Evolutionary conservation across 2,113 vertebrate species (phyloP).

Genomic region (Brachypteracias leptosomus): DNA sequence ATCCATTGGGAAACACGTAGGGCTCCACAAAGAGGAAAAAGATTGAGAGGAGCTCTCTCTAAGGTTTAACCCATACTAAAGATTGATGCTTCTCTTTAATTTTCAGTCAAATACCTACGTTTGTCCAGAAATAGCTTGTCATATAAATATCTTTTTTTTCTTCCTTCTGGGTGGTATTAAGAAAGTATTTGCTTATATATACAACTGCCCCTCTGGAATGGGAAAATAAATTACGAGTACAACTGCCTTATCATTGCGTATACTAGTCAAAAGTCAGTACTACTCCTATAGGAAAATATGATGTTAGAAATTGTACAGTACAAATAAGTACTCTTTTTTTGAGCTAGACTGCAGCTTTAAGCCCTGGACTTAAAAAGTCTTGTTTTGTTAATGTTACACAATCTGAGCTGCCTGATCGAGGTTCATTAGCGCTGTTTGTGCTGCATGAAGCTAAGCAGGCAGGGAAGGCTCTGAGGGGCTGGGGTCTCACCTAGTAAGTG

Average conservation of each 20-base stretch:
- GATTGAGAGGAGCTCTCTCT: not conserved
- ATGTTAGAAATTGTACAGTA: not conserved
- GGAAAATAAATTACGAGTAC: not conserved
- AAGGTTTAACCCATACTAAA: not conserved
- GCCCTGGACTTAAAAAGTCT: not conserved
- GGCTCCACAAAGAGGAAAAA: not conserved
- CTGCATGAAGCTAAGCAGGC: not conserved
- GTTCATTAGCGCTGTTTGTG: not conserved
- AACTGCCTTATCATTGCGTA: not conserved
- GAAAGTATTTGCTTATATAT: not conserved
- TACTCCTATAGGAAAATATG: not conserved
- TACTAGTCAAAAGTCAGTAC: not conserved
- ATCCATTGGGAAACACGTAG: not conserved
- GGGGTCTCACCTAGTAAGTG: not conserved
- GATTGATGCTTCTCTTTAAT: not conserved
- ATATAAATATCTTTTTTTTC: not conserved
- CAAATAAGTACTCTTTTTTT: not conserved
- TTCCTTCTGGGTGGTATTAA: not conserved
- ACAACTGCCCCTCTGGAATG: not conserved
- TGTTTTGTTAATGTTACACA: rapidly evolving
- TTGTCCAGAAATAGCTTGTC: not conserved
- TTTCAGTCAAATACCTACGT: not conserved
- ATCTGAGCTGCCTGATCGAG: not conserved
- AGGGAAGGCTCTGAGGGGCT: not conserved
- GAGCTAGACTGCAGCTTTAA: not conserved